Base-by-base conservation (phyloP, 2,888 invertebrate genomes). In the Gibbula magus region DNA sequence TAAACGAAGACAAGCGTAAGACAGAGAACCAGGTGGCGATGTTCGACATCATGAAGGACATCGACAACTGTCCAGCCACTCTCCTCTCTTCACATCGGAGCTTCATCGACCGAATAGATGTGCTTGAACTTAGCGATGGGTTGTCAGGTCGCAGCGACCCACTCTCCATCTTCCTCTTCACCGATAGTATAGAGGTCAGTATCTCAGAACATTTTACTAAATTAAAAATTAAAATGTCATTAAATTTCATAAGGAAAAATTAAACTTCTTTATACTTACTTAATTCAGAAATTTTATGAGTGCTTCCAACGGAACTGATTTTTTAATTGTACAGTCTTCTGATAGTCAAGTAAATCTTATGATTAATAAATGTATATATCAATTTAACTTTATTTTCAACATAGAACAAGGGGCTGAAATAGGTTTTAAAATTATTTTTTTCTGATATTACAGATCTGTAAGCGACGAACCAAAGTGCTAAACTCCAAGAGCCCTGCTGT, bases 31-130 rank as follows among this genome's bases (percentile, higher is more conserved):
- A 98, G 93, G 95, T 98, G 92, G 97, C 96, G 87, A 96, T 99
- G 95, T 98, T 99, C 94, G 97, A 98, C 94, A 97, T 99, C 86
- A 97, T 98, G 93, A 98, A 99, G 93, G 98, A 99, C 92, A 99
- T 99, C 90, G 99, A 99, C 92, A 97, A 97, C 93, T 99, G 98
- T 93, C 99, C 99, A 85, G 96, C 98, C 0, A 96, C 97, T 92
- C 94, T 99, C 86, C 96, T 98, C 56, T 98, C 98, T 8, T 98
- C 98, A 7, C 98, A 98, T 93, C 95, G 98, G 95, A 96, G 83
- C 88, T 98, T 98, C 92, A 95, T 98, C 81, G 95, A 96, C 39
- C 96, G 96, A 89, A 96, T 97, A 89, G 98, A 98, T 92, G 97
- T 97, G 77, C 95, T 96, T 83, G 97, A 98, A 93, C 96, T 97